These are phyloP conservation scores for Sorex araneus DNA, from an alignment of 2,113 vertebrate species.

Conservation along the genomic window DNA sequence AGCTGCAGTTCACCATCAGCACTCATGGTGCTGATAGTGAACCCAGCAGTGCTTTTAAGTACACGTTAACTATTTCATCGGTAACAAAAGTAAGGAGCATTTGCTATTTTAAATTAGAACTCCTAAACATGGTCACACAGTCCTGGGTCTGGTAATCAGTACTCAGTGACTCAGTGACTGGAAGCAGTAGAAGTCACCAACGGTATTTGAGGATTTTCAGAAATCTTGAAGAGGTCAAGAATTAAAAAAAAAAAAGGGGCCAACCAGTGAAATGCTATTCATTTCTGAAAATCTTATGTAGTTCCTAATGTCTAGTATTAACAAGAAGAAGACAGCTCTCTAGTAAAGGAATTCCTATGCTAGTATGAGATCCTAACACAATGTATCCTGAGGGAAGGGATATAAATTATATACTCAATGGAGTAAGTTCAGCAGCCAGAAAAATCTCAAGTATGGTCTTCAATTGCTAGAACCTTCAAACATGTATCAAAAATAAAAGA, in stretches of 20 bases:
- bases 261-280: constrained; percentile 4
- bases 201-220: not conserved
- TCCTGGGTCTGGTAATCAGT: not conserved
- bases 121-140: not conserved
- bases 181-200: not conserved
- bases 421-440: not conserved
- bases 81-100: not conserved
- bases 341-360: constrained; percentile 27
- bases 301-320: constrained; percentile 21
- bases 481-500: constrained; percentile 17
- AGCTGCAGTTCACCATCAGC: not conserved
- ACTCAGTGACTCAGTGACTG: not conserved
- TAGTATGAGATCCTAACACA: constrained; percentile 18
- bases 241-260: not conserved
- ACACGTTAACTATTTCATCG: not conserved
- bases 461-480: constrained; percentile 32
- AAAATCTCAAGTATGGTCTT: constrained; percentile 47
- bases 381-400: not conserved
- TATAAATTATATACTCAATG: not conserved
- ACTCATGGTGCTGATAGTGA: not conserved
- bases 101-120: constrained; percentile 21
- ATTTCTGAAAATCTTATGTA: constrained; percentile 43
- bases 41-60: not conserved
- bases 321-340: constrained; percentile 31
- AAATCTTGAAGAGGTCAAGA: constrained; percentile 43